Percentiles rank a stretch among this genome's conserved stretches.
Evolutionary conservation across 2,888 invertebrate species (phyloP).

Genomic region (Catocala sponsa): DNA sequence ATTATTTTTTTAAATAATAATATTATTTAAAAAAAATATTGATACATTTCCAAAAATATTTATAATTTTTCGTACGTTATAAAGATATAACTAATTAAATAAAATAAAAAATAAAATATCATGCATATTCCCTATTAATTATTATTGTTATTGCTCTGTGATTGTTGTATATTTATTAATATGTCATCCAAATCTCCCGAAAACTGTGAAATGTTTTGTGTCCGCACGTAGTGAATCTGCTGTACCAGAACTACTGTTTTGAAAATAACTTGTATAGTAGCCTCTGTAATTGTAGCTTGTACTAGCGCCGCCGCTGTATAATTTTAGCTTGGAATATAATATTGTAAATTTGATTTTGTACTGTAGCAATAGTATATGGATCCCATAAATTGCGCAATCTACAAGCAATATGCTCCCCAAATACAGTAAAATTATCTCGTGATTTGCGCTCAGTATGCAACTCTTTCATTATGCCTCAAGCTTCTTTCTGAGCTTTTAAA

Average conservation of each 20-base stretch:
- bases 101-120: too few relatives aligned
- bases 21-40: too few relatives aligned
- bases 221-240: constrained; percentile 7
- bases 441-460: constrained; percentile 6
- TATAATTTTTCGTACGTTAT: too few relatives aligned
- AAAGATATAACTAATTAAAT: too few relatives aligned
- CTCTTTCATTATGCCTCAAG: constrained; percentile 5
- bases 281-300: constrained; percentile 16
- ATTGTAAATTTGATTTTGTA: constrained; percentile 16
- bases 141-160: too few relatives aligned
- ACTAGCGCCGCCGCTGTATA: constrained; percentile 13
- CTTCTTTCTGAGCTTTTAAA: constrained; percentile 11
- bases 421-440: constrained; percentile 14
- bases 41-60: too few relatives aligned
- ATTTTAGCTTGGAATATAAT: constrained; percentile 14
- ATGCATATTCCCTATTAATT: too few relatives aligned
- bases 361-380: constrained; percentile 15
- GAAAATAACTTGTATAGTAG: constrained; percentile 14
- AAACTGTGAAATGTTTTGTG: constrained; percentile 12
- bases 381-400: constrained; percentile 16
- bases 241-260: constrained; percentile 11
- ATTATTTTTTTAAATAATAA: too few relatives aligned
- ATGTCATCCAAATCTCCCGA: constrained; percentile 8
- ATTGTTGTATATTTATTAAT: too few relatives aligned
- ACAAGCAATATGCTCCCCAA: constrained; percentile 14